Evolutionary conservation across 2,888 invertebrate genomes (phyloP), one percentile per base, ranked within the genome.

Genomic region (Oxycera nigricornis): DNA sequence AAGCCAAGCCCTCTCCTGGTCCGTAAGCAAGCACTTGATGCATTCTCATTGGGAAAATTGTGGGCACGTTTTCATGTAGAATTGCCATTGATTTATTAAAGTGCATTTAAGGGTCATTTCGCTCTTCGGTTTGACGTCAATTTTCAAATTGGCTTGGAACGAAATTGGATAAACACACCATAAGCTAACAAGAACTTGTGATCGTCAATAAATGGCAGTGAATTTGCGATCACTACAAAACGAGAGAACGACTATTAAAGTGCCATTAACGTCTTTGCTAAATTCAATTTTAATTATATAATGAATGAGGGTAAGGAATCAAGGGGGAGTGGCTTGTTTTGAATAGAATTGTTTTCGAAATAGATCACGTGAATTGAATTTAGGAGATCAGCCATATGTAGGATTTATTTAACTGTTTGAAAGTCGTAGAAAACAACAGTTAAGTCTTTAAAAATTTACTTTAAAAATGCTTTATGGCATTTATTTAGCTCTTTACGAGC

Each of bases 161-260:
- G 6, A 39, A 9, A 9, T n/a, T n/a, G n/a, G n/a, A n/a, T n/a
- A n/a, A n/a, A n/a, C n/a, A n/a, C n/a, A n/a, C n/a, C n/a, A n/a
- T n/a, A n/a, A n/a, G n/a, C n/a, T n/a, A n/a, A n/a, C n/a, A n/a
- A n/a, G n/a, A n/a, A n/a, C n/a, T n/a, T n/a, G n/a, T n/a, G n/a
- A n/a, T n/a, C n/a, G n/a, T n/a, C n/a, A n/a, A 22, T 55, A 2
- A 46, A 73, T 73, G 28, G 39, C 35, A 61, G 41, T 73, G 31
- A 73, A 73, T 73, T 73, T 59, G 39, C 50, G 61, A 72, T 30
- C 57, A 59, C 41, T 72, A 46, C 26, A 28, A 50, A 52, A 50
- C 22, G 55, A 2, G 17, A 50, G 9, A 46, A 7, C 46, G 3
- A n/a, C 2, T 46, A 46, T 46, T 17, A 2, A 46, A 61, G 26